A percentile compares a stretch with the other conserved stretches of the same genome.
These are phyloP conservation scores for Drosophila tani DNA, from an alignment of 1,140 invertebrate genomes.

Conservation along the genomic window DNA sequence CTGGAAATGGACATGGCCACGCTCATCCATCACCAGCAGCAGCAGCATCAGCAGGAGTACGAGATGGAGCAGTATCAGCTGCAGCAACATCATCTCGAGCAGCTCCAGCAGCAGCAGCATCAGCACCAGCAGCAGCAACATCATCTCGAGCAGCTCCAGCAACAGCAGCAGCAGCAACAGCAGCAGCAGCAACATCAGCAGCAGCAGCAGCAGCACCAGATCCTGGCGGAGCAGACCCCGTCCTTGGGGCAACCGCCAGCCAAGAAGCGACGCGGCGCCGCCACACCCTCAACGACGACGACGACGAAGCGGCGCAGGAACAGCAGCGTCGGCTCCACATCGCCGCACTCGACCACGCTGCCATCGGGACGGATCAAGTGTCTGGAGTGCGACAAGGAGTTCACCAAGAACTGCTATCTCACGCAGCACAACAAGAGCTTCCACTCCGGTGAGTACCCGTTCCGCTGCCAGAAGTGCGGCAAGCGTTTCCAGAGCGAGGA, in stretches of 20 bases:
- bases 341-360: conserved; percentile 76
- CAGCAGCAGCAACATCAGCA: conserved; percentile 37
- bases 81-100: conserved; percentile 46
- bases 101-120: conserved; percentile 43
- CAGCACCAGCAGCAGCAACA: conserved; percentile 26
- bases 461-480: conserved; percentile 93
- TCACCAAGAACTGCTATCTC: conserved; percentile 94
- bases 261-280: conserved; percentile 44
- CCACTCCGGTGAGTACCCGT: conserved; percentile 94
- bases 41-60: conserved; percentile 49
- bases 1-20: conserved; percentile 68
- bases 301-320: conserved; percentile 58
- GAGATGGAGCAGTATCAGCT: conserved; percentile 45
- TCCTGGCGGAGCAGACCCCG: conserved; percentile 17
- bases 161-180: conserved; percentile 18
- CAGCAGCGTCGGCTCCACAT: conserved; percentile 63
- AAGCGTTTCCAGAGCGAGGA: conserved; percentile 91
- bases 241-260: neutral
- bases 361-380: conserved; percentile 89
- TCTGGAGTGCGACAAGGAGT: conserved; percentile 92
- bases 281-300: conserved; percentile 39
- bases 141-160: conserved; percentile 17
- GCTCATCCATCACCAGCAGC: conserved; percentile 50
- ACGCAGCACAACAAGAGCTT: conserved; percentile 96
- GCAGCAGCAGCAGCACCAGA: conserved; percentile 21